Conservation (phyloP, 2,113 vertebrate species). For the Chamaetylas fuelleborni region DNA sequence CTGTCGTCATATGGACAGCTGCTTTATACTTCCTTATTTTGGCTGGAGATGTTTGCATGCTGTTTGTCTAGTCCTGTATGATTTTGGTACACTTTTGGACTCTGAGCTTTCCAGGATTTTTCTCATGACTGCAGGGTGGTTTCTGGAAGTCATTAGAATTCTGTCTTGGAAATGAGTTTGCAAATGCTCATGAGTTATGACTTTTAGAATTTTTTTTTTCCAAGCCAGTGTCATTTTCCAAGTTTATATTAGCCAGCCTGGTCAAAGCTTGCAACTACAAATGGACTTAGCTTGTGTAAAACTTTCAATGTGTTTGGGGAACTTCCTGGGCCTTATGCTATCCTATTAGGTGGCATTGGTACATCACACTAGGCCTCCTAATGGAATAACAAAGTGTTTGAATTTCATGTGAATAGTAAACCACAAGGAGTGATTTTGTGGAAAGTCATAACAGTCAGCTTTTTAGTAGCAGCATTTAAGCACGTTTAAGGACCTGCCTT, state of each 20-base stretch:
- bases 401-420: neutral
- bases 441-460: neutral
- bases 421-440: neutral
- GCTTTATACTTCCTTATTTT: neutral
- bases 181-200: neutral
- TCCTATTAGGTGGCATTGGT: neutral
- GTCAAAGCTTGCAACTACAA: neutral
- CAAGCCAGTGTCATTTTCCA: neutral
- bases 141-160: conserved; percentile 41
- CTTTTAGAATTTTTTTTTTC: neutral
- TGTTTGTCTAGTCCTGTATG: neutral
- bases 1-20: neutral
- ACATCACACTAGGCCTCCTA: neutral
- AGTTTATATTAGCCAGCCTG: neutral
- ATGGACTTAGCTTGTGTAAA: neutral
- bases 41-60: neutral
- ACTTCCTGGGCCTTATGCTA: neutral
- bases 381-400: neutral
- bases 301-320: neutral
- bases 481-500: neutral
- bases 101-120: conserved; percentile 40
- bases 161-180: conserved; percentile 1
- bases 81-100: neutral
- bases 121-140: neutral
- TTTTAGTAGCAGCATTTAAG: neutral